These are phyloP conservation scores for Lepidocyrtinus sp. DNA, from an alignment of 2,888 invertebrate genomes.

Conservation along the genomic window DNA sequence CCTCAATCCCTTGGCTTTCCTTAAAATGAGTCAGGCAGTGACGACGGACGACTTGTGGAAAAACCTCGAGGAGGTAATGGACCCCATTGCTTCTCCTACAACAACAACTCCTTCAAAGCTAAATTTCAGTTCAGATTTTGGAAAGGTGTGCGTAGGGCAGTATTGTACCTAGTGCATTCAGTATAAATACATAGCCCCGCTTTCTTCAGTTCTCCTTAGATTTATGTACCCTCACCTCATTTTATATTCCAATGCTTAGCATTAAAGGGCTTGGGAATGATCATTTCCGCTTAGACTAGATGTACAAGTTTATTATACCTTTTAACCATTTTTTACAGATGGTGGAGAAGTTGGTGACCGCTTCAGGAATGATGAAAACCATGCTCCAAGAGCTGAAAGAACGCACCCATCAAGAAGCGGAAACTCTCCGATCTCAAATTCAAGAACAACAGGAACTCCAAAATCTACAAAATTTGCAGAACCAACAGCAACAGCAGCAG, in stretches of 20 bases:
- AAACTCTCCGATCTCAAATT: constrained; percentile 67
- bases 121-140: constrained; percentile 46
- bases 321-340: constrained; percentile 51
- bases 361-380: constrained; percentile 67
- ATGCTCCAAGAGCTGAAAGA: constrained; percentile 69
- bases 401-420: constrained; percentile 66
- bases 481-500: constrained; percentile 60
- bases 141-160: constrained; percentile 40
- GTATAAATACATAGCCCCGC: too few relatives aligned
- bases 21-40: constrained; percentile 68
- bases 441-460: constrained; percentile 66
- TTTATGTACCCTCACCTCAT: too few relatives aligned
- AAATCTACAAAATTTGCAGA: constrained; percentile 64
- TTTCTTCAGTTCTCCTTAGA: too few relatives aligned
- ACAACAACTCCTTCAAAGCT: constrained; percentile 34
- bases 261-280: too few relatives aligned
- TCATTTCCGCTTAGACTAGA: too few relatives aligned
- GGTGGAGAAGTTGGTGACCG: constrained; percentile 68
- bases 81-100: constrained; percentile 37
- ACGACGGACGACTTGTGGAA: constrained; percentile 69
- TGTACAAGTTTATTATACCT: too few relatives aligned
- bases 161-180: neutral
- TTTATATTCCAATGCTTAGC: too few relatives aligned
- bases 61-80: constrained; percentile 68
- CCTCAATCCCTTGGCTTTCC: constrained; percentile 67